Conservation (phyloP, 2,113 vertebrate genomes). For the Erythrocercus mccallii region DNA sequence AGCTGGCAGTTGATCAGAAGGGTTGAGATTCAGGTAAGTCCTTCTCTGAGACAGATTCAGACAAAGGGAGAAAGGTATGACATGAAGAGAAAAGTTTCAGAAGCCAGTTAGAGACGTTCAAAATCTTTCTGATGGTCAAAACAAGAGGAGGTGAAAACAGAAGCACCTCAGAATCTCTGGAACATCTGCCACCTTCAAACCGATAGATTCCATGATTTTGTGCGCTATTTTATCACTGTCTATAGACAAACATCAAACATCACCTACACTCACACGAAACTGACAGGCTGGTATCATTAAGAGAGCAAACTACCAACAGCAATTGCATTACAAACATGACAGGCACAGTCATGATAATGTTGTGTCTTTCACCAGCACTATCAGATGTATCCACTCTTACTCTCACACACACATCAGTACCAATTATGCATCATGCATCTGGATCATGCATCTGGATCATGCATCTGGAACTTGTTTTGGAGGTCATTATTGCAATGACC, state of each 20-base stretch:
- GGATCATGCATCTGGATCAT: neutral
- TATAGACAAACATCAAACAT: neutral
- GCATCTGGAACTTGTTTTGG: neutral
- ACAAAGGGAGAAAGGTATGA: neutral
- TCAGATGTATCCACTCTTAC: neutral
- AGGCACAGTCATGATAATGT: neutral
- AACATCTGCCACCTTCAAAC: neutral
- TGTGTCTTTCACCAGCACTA: neutral
- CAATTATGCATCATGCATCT: neutral
- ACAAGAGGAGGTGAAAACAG: neutral
- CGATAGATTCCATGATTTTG: neutral
- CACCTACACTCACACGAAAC: neutral
- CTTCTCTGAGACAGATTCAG: neutral
- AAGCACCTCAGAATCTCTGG: neutral
- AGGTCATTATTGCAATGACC: neutral
- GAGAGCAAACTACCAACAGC: neutral
- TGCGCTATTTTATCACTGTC: neutral
- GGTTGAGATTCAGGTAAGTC: neutral
- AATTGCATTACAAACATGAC: neutral
- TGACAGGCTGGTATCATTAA: neutral
- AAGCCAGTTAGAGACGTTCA: neutral
- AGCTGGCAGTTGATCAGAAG: neutral
- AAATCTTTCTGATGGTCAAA: neutral
- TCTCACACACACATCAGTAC: neutral
- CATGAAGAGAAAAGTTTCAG: neutral